A percentile compares a stretch with the other conserved stretches of the same genome.
phyloP scores from a whole-genome alignment of 2,888 invertebrate species.

The Leptopilina myrica region DNA sequence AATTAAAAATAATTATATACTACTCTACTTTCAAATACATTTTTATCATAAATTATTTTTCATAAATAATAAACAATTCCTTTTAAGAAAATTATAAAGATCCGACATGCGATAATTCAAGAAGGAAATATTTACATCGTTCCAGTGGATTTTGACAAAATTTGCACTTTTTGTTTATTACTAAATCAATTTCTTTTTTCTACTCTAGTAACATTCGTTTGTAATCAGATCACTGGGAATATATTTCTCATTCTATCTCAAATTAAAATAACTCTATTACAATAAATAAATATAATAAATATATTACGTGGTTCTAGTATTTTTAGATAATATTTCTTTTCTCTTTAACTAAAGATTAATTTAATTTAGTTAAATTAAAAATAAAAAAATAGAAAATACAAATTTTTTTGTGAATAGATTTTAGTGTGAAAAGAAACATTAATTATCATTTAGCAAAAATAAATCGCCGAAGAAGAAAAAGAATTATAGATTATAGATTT shows the following conservation, averaged over 20 bases:
- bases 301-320: too few species aligned
- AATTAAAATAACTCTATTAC: background rate
- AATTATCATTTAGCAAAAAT: too few species aligned
- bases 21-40: constrained; percentile 20
- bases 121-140: background rate
- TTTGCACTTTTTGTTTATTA: background rate
- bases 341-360: too few species aligned
- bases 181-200: constrained; percentile 19
- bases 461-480: too few species aligned
- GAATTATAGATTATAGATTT: too few species aligned
- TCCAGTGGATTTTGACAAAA: constrained; percentile 1
- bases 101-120: constrained; percentile 13
- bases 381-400: too few species aligned
- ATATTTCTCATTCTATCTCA: background rate
- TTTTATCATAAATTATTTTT: constrained; percentile 18
- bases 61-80: constrained; percentile 18
- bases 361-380: too few species aligned
- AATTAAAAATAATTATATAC: constrained; percentile 6
- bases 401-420: too few species aligned
- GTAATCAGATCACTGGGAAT: background rate
- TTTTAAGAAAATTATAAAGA: background rate
- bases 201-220: background rate
- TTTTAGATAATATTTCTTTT: too few species aligned
- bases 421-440: too few species aligned
- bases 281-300: too few species aligned